Evolutionary conservation across 2,888 invertebrate genomes (phyloP).

Genomic region (Mactromeris polynyma): DNA sequence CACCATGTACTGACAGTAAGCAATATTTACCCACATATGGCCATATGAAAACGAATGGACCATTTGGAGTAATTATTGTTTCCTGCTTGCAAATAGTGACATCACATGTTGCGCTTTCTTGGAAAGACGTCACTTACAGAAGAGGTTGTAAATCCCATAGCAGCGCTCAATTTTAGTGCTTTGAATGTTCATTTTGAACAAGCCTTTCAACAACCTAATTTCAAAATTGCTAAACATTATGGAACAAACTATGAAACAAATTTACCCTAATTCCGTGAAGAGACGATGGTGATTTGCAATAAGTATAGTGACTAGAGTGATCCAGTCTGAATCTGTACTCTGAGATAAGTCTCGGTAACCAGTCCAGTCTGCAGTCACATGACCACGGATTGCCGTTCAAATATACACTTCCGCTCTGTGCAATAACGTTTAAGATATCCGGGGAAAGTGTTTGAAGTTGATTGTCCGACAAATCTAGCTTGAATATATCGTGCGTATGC

Average conservation of each 20-base stretch:
- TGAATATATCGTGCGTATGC: slow-evolving; percentile 59
- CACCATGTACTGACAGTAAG: no score
- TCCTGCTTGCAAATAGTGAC: no score
- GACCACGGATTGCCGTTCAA: slow-evolving; percentile 76
- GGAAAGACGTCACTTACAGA: no score
- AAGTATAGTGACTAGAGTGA: slow-evolving; percentile 61
- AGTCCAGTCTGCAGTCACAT: slow-evolving; percentile 78
- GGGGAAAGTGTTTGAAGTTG: slow-evolving; percentile 66
- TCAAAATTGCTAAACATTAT: no score
- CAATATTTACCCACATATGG: no score
- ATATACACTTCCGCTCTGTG: slow-evolving; percentile 65
- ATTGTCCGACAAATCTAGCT: slow-evolving; percentile 69
- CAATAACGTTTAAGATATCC: slow-evolving; percentile 63
- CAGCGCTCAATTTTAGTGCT: no score
- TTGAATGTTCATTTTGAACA: no score
- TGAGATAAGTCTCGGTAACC: slow-evolving; percentile 63
- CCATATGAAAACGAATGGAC: no score
- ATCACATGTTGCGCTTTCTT: no score
- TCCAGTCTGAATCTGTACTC: slow-evolving; percentile 66
- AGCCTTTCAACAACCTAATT: no score
- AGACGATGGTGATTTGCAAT: slow-evolving; percentile 68
- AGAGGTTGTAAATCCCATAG: no score
- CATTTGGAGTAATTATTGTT: no score
- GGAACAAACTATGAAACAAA: not conserved
- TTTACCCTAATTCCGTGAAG: slow-evolving; percentile 69